Base-by-base conservation (phyloP, 2,797 vertebrate species). In the Chrosomus eos region DNA sequence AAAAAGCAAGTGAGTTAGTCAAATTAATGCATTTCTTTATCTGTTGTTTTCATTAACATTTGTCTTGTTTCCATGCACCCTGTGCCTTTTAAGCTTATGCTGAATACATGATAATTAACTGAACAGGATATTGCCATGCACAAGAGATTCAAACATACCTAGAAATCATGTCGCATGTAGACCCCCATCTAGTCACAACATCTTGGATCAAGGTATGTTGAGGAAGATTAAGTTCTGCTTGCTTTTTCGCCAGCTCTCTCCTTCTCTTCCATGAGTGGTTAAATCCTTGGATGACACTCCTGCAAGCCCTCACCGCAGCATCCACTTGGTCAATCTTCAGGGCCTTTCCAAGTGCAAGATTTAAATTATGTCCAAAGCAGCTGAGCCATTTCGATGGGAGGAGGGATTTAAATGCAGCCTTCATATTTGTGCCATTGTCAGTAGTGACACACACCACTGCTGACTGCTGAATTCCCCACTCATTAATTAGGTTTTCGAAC, bases 301-400 rank as follows among this genome's bases (percentile, higher is more conserved):
- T 73, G 40, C 21, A 26, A 45, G 70, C 70, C 10, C 26, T 48
- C 40, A 72, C 40, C 7, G 40, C 21, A 43, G 19, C 38, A 38
- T 72, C 19, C 68, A 72, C 68, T 43, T 72, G 33, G 70, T 72
- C 70, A 72, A n/a, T 48, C 70, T 73, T 48, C 40, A 73, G 70
- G 16, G 70, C 40, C 36, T 28, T 73, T 73, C 70, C 70, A 73
- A 43, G 70, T 48, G 33, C 38, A 45, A 72, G 70, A 62, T 28
- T 28, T 64, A 64, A 64, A 64, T 64, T 16, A 28, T 62, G 60
- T 31, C 60, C 13, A 64, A 64, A 64, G 60, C 60, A 64, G 26
- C 26, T 28, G 60, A 62, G 11, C 10, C 60, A 28, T 11, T 5
- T 64, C 5, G 26, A 31, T 64, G 11, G 60, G n/a, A 28, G 60